Conservation (phyloP, 2,797 vertebrate species). For the Chiloscyllium punctatum region DNA sequence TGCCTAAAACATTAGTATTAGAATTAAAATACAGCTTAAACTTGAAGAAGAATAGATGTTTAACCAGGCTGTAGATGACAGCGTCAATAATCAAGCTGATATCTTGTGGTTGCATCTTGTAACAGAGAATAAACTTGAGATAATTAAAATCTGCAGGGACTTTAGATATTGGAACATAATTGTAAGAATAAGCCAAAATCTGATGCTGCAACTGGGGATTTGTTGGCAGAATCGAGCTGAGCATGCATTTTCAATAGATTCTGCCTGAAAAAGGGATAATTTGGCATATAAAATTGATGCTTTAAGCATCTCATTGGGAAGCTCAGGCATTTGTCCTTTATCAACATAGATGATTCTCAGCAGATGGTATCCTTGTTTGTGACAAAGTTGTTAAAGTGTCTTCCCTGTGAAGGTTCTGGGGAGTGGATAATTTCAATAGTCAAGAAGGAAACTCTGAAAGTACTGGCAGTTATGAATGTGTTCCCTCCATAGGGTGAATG, state of each 20-base stretch:
- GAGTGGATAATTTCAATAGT: not conserved
- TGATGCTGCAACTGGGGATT: not conserved
- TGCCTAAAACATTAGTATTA: not conserved
- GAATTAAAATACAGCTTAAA: not conserved
- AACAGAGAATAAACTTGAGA: not conserved
- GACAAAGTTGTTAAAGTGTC: not conserved
- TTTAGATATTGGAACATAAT: not conserved
- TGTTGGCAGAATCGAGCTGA: not conserved
- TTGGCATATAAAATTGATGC: not conserved
- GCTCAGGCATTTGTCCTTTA: not conserved
- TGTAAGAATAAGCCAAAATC: not conserved
- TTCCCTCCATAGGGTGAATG: not conserved
- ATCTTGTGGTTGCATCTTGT: not conserved
- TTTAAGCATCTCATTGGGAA: not conserved
- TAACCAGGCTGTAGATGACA: not conserved
- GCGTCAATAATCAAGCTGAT: not conserved
- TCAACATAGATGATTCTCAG: not conserved
- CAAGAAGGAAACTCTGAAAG: not conserved
- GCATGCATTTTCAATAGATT: not conserved
- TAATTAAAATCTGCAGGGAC: not conserved
- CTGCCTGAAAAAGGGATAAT: not conserved
- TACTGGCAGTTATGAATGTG: not conserved
- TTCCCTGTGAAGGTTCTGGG: not conserved
- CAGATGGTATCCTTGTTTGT: not conserved
- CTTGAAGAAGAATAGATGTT: not conserved